Conservation (phyloP, 2,888 invertebrate genomes). For the Entomobrya proxima region DNA sequence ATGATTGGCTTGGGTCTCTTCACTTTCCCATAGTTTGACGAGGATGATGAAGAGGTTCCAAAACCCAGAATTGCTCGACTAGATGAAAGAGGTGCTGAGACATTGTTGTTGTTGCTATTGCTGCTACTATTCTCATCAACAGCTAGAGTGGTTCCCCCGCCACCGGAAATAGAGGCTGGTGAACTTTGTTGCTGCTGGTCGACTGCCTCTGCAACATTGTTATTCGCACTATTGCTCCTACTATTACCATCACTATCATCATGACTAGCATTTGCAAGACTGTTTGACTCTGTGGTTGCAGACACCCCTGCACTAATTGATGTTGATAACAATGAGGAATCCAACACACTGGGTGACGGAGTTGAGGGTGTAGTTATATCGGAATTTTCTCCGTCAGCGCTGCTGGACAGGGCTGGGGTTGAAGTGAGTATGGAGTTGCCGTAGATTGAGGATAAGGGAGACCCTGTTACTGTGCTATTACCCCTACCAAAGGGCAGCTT, state of each 20-base stretch:
- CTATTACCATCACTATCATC: conserved; percentile 21
- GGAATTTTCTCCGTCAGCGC: not conserved
- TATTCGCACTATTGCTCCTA: conserved; percentile 16
- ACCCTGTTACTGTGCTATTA: conserved; percentile 26
- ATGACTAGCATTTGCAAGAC: conserved; percentile 64
- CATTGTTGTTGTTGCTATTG: conserved; percentile 11
- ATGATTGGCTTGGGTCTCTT: conserved; percentile 66
- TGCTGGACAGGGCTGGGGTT: conserved; percentile 8
- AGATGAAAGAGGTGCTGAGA: conserved; percentile 48
- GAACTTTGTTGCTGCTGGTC: conserved; percentile 35
- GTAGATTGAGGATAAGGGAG: conserved; percentile 47
- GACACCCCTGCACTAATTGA: conserved; percentile 8
- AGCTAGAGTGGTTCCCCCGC: not conserved
- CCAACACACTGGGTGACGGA: not conserved
- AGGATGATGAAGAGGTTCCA: conserved; percentile 24
- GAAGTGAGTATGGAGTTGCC: conserved; percentile 44
- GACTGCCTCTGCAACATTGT: not conserved
- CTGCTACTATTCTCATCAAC: not conserved
- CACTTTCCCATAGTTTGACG: conserved; percentile 51
- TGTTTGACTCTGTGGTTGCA: conserved; percentile 56
- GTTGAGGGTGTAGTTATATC: conserved; percentile 17
- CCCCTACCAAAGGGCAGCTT: conserved; percentile 60
- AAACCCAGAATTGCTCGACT: conserved; percentile 63
- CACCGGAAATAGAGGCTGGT: conserved; percentile 52
- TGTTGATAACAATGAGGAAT: not conserved